phyloP scores from a whole-genome alignment of 2,113 vertebrate genomes.

The Microtus ochrogaster region DNA sequence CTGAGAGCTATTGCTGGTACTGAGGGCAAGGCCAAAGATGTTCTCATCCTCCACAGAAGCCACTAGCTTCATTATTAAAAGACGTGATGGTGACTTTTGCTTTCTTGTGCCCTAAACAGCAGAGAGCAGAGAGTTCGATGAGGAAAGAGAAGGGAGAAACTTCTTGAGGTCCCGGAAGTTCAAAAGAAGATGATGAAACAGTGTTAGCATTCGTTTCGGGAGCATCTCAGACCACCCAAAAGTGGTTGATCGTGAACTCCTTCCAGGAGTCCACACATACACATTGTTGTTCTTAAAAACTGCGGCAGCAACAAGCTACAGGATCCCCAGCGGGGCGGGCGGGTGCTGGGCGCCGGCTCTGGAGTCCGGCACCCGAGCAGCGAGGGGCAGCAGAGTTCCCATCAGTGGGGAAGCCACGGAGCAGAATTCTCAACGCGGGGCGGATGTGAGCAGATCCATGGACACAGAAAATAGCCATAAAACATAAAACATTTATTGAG shows the following conservation, averaged over 20 bases:
- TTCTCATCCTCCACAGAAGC: neutral
- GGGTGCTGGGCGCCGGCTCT: no score
- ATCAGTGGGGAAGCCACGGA: no score
- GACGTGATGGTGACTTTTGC: neutral
- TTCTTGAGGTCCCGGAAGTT: slow-evolving; percentile 8
- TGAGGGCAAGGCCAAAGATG: neutral
- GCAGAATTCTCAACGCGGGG: no score
- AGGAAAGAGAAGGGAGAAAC: neutral
- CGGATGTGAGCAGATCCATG: no score
- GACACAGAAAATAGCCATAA: no score
- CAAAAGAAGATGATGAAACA: slow-evolving; percentile 3
- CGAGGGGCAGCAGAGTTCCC: no score
- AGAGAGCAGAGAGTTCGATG: neutral
- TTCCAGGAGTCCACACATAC: neutral
- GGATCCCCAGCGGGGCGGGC: no score
- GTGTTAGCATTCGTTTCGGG: neutral
- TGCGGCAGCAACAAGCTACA: no score
- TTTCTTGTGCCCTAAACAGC: neutral
- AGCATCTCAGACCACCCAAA: neutral
- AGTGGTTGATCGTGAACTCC: slow-evolving; percentile 7
- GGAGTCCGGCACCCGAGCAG: no score
- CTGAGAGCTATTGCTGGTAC: neutral
- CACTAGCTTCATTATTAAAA: neutral
- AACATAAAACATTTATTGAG: no score
- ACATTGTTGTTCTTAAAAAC: no score